Evolutionary conservation across 2,113 vertebrate species (phyloP).

Genomic region (Rhinogobius similis): DNA sequence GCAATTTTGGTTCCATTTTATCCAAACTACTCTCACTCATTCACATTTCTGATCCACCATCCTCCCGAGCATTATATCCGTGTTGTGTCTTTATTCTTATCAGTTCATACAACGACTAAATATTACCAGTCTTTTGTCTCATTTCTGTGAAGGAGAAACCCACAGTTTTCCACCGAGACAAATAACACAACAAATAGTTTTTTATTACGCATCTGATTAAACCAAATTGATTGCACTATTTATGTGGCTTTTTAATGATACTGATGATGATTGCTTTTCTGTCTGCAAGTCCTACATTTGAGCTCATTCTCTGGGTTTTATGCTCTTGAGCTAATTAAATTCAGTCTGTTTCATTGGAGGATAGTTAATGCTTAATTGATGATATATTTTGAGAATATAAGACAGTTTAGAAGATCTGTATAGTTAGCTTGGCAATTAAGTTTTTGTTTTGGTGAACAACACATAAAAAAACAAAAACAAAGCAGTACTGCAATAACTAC

Average conservation of each 20-base stretch:
- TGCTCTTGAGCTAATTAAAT: constrained; percentile 18
- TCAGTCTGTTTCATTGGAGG: constrained; percentile 27
- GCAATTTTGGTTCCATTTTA: background rate
- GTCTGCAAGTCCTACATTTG: too few relatives aligned
- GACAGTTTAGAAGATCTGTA: too few relatives aligned
- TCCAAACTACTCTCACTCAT: background rate
- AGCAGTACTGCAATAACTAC: too few relatives aligned
- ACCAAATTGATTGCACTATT: constrained; percentile 20
- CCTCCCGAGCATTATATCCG: background rate
- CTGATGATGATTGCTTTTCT: too few relatives aligned
- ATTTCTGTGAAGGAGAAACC: constrained; percentile 8
- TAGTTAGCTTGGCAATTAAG: too few relatives aligned
- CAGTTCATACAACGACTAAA: too few relatives aligned
- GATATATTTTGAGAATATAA: too few relatives aligned
- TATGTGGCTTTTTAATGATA: constrained; percentile 17
- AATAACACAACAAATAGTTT: constrained; percentile 18
- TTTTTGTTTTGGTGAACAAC: too few relatives aligned
- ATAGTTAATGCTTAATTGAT: constrained; percentile 1
- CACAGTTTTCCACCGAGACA: constrained; percentile 17
- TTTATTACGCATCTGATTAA: constrained; percentile 15
- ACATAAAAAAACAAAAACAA: too few relatives aligned
- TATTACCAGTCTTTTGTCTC: too few relatives aligned
- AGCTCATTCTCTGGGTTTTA: constrained; percentile 19
- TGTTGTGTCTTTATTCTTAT: too few relatives aligned
- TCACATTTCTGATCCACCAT: background rate